Evolutionary conservation across 92 coral and sea anemone species (phyloP).

Genomic region (Pocillopora grandis): DNA sequence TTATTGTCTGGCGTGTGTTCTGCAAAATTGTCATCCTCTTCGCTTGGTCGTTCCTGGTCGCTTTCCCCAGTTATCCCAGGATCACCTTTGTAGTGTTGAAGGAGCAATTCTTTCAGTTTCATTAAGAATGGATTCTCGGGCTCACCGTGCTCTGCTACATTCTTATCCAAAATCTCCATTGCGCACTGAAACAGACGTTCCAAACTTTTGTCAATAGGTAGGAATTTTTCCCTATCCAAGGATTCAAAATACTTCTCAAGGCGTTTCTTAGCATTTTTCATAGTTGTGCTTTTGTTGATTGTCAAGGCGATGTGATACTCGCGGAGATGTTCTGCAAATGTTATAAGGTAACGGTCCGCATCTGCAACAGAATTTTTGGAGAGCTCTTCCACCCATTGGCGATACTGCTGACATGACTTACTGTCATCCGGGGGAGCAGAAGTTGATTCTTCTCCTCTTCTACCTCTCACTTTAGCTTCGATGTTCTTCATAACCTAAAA

Average conservation of each 20-base stretch:
- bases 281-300: conserved; percentile 75
- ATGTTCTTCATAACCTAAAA: conserved; percentile 64
- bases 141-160: conserved; percentile 48
- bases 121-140: conserved; percentile 71
- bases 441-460: conserved; percentile 24
- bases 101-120: conserved; percentile 64
- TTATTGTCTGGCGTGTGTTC: neutral
- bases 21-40: neutral
- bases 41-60: neutral
- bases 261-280: conserved; percentile 72
- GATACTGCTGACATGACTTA: conserved; percentile 70
- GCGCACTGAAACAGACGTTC: conserved; percentile 61
- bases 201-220: conserved; percentile 56
- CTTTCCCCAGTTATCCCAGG: neutral
- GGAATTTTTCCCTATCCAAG: conserved; percentile 52
- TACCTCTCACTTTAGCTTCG: conserved; percentile 47
- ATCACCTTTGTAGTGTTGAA: conserved; percentile 41
- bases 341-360: conserved; percentile 67
- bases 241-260: conserved; percentile 53
- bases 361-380: conserved; percentile 56
- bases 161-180: conserved; percentile 36
- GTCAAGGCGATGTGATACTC: conserved; percentile 82
- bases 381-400: conserved; percentile 85
- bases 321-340: conserved; percentile 85
- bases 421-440: conserved; percentile 1